Evolutionary conservation across 2,888 invertebrate genomes (phyloP).

Genomic region (Chaetoderma sp.): DNA sequence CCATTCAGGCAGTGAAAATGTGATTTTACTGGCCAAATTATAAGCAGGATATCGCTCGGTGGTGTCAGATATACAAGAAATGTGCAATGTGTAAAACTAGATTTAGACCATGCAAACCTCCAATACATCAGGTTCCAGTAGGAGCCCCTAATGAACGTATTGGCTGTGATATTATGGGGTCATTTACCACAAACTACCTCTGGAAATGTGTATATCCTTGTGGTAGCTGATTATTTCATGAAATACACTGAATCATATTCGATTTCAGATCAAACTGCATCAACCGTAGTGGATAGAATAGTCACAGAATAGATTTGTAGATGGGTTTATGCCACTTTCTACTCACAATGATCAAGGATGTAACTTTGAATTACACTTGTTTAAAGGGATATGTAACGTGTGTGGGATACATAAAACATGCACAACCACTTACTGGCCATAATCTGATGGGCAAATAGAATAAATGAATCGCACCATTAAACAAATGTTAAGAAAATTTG

Average conservation of each 20-base stretch:
- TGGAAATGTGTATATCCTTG: slow-evolving; percentile 16
- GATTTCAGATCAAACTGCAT: slow-evolving; percentile 3
- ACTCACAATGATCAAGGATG: slow-evolving; percentile 16
- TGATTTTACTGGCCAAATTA: no score
- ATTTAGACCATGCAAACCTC: no score
- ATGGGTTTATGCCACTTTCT: slow-evolving; percentile 8
- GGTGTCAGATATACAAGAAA: no score
- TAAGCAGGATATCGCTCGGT: no score
- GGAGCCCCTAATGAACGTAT: slow-evolving; percentile 2
- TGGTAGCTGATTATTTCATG: slow-evolving; percentile 23
- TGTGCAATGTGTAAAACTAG: no score
- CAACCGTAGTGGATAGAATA: slow-evolving; percentile 4
- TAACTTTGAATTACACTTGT: slow-evolving; percentile 16
- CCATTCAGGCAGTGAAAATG: no score
- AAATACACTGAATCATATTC: slow-evolving; percentile 15
- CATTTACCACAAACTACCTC: not conserved
- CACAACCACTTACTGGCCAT: not conserved
- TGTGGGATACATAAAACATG: slow-evolving; percentile 7
- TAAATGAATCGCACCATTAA: slow-evolving; percentile 8
- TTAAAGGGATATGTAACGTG: slow-evolving; percentile 11
- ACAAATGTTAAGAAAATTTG: no score
- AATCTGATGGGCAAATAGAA: slow-evolving; percentile 14
- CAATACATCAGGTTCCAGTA: no score
- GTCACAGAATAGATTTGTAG: slow-evolving; percentile 3
- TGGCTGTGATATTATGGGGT: slow-evolving; percentile 17